Conservation (phyloP, 2,888 invertebrate species). For the Catocala sponsa region DNA sequence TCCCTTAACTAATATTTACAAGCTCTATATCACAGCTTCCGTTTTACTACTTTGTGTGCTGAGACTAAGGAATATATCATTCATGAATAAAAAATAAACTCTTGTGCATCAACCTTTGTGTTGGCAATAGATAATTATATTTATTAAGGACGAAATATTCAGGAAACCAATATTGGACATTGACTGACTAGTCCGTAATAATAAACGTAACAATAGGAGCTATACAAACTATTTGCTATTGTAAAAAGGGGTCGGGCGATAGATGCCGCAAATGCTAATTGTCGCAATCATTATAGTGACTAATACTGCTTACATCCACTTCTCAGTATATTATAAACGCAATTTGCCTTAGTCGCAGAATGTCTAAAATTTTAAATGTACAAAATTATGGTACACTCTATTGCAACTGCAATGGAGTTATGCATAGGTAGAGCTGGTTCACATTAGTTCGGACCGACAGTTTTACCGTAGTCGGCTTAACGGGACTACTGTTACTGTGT, state of each 20-base stretch:
- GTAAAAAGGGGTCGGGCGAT: constrained; percentile 8
- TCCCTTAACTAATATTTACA: constrained; percentile 74
- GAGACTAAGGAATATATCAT: constrained; percentile 49
- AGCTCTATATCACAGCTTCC: constrained; percentile 86
- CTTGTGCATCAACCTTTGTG: constrained; percentile 33
- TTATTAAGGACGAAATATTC: constrained; percentile 24
- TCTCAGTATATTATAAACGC: too few relatives aligned
- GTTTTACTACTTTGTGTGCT: constrained; percentile 70
- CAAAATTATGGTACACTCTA: too few relatives aligned
- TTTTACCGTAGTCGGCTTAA: too few relatives aligned
- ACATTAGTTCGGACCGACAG: too few relatives aligned
- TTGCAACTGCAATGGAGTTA: too few relatives aligned
- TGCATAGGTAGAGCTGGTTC: too few relatives aligned
- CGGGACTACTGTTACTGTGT: too few relatives aligned
- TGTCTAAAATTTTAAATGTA: too few relatives aligned
- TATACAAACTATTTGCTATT: constrained; percentile 21
- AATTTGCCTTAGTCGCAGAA: too few relatives aligned
- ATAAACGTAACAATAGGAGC: constrained; percentile 21
- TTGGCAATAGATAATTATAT: constrained; percentile 3
- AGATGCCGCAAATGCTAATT: too few relatives aligned
- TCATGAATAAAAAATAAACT: constrained; percentile 34
- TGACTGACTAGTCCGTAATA: constrained; percentile 46
- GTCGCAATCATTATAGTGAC: too few relatives aligned
- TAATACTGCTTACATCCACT: too few relatives aligned
- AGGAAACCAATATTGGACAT: constrained; percentile 35